Base-by-base conservation (phyloP, 2,888 invertebrate genomes). In the Ischnura elegans region DNA sequence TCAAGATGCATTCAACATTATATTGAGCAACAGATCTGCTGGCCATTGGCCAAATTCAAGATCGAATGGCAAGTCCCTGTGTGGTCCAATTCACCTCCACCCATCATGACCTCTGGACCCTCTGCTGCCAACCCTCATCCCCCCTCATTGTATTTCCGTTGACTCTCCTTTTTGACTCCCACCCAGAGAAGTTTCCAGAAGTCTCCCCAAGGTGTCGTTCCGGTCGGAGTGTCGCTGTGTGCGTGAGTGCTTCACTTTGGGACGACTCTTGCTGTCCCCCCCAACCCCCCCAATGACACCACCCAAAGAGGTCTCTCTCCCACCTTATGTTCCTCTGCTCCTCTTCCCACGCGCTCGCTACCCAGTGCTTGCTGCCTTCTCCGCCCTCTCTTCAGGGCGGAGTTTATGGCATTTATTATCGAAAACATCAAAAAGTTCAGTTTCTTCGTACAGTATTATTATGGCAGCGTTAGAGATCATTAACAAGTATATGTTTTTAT, bases 161-260 rank as follows among this genome's bases (percentile, higher is more conserved):
- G 61, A 61, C 61, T 6, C 19, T 16, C 8, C 61, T 6, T 16
- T 47, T 25, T n/a, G 25, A 61, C 36, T 76, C 76, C 36, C 76
- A 5, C 76, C 16, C 76, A 5, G 29, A 29, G 76, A 76, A 76
- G 76, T 76, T 76, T 76, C 76, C 36, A 76, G 36, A 36, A 36
- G 76, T n/a, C 76, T 76, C 76, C 76, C 76, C 76, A 29, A 76
- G 76, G 76, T 76, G 76, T 76, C 76, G 76, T 76, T 76, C 36
- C 76, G 76, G 76, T 36, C 36, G 76, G 76, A 76, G 29, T 76
- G 36, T 10, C 76, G 76, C 36, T 29, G 76, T 36, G 76, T 76
- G 76, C n/a, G n/a, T 61, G 25, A n/a, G 36, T 10, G 76, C 3
- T 5, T 25, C n/a, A 21, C 8, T 25, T 6, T 36, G 76, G 76